Evolutionary conservation across 2,797 vertebrate genomes (phyloP).

Genomic region (Oryzias dopingdopingensis): DNA sequence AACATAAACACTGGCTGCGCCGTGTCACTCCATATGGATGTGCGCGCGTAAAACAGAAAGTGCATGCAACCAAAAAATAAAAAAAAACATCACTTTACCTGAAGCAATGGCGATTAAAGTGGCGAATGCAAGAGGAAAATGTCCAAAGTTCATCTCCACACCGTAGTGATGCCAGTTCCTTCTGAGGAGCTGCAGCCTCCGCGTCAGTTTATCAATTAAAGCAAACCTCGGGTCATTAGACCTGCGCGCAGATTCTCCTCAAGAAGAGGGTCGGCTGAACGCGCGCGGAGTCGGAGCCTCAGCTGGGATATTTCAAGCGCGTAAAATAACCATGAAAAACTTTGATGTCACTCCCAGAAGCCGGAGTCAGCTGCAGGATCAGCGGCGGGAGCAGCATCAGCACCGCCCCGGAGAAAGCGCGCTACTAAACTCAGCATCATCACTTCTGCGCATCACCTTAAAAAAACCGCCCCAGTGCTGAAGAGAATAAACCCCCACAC

Average conservation of each 20-base stretch:
- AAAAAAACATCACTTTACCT: constrained; percentile 46
- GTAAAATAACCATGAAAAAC: constrained; percentile 53
- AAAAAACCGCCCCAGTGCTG: constrained; percentile 9
- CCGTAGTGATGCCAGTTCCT: constrained; percentile 32
- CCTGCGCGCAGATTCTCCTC: neutral
- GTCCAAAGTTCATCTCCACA: constrained; percentile 69
- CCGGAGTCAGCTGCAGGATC: constrained; percentile 37
- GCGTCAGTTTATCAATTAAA: constrained; percentile 9
- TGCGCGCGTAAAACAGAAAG: neutral
- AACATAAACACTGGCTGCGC: constrained; percentile 29
- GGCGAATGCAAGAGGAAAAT: constrained; percentile 57
- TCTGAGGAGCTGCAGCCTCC: constrained; percentile 25
- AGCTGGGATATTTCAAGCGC: constrained; percentile 44
- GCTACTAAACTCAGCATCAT: constrained; percentile 57
- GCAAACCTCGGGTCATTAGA: constrained; percentile 11
- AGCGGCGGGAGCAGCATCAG: constrained; percentile 26
- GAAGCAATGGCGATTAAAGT: constrained; percentile 51
- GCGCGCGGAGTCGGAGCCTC: constrained; percentile 15
- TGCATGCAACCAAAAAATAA: too few species aligned
- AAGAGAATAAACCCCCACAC: neutral
- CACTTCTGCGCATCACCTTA: constrained; percentile 50
- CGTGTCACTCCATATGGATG: constrained; percentile 2
- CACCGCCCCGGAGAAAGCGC: constrained; percentile 48
- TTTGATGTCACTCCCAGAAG: constrained; percentile 56
- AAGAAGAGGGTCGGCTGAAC: neutral